phyloP scores from a whole-genome alignment of 2,113 vertebrate species.

The Miniopterus natalensis region DNA sequence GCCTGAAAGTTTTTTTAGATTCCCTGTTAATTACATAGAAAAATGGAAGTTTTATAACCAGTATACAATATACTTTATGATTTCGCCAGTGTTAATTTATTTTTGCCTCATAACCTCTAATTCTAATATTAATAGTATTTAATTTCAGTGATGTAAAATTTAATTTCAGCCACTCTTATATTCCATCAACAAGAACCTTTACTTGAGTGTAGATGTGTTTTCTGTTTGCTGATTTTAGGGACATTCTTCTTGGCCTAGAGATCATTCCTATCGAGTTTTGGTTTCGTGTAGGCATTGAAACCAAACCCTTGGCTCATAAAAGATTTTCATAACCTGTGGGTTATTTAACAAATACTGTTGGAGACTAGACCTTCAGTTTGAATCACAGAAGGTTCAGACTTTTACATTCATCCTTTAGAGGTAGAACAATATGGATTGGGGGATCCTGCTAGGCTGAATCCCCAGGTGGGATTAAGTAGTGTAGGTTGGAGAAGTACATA shows the following conservation, averaged over 20 bases:
- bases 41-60: background rate
- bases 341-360: background rate
- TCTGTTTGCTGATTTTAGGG: background rate
- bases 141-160: slow-evolving; percentile 11
- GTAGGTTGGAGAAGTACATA: background rate
- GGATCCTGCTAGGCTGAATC: background rate
- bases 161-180: background rate
- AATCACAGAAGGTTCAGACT: background rate
- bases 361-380: background rate
- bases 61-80: background rate
- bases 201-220: background rate
- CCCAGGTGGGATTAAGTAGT: background rate
- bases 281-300: background rate
- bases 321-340: background rate
- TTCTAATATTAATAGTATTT: background rate
- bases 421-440: background rate
- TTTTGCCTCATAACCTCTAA: background rate
- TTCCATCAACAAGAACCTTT: background rate
- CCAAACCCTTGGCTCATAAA: background rate
- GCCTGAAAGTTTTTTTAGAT: background rate
- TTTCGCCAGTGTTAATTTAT: background rate
- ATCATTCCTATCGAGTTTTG: background rate
- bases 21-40: background rate
- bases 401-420: background rate
- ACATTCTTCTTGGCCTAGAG: background rate